Base-by-base conservation (phyloP, 2,888 invertebrate species). In the Aricia artaxerxes region DNA sequence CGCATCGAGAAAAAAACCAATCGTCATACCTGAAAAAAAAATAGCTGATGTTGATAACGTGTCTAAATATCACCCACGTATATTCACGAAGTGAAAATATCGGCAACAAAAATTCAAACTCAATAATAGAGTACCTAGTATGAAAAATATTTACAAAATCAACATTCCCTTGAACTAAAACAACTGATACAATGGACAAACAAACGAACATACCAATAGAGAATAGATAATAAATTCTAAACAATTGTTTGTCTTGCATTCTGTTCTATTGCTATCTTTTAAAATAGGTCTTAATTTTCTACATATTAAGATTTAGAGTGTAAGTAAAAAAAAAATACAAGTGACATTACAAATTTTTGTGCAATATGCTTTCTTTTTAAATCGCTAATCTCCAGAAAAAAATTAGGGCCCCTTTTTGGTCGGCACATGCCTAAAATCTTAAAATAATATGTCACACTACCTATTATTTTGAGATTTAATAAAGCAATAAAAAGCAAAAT, bases 201-300 rank as follows among this genome's bases (percentile, higher is more conserved):
- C 88, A 89, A 89, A 88, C 88, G 87, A 84, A 83, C 86, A 88
- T 88, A 90, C 93, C 93, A 94, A 93, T 91, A 90, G 90, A 91
- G 86, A 92, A 93, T 92, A 90, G 91, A 90, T 85, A 85, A 83
- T 83, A 88, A 88, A 91, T 87, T 88, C 86, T 89, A 92, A 92
- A 93, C 92, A 93, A 92, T 91, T 89, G 91, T 85, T 83, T 84
- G 85, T 84, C 85, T 85, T 84, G 87, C 87, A 89, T 69, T 69
- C 69, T 69, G 69, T 38, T 38, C 35, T 91, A 89, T 89, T 90
- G 90, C 86, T 11, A 77, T 73, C 13, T 69, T 11, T 1, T 35
- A 38, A 69, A 16, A 69, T 31, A 31, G 69, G 49, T 9, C 13
- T 38, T 11, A 11, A 13, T 13, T 69, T 38, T 61, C 16, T 16